phyloP scores from a whole-genome alignment of 2,113 vertebrate genomes.

The Corythornis cristatus region DNA sequence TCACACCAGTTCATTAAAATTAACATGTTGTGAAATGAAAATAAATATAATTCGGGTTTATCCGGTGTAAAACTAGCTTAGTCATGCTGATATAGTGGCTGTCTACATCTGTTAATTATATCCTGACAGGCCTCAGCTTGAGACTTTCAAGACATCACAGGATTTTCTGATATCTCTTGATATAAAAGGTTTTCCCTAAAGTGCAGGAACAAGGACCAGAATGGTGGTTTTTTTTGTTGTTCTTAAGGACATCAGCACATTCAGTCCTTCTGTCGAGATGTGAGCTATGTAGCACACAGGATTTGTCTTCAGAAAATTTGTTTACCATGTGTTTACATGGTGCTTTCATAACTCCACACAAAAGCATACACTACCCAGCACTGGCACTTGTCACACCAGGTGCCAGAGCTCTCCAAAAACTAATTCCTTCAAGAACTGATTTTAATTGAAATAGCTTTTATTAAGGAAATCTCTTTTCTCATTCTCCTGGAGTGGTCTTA shows the following conservation, averaged over 20 bases:
- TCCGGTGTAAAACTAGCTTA: slow-evolving; percentile 51
- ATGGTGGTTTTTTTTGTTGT: not conserved
- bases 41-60: slow-evolving; percentile 24
- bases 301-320: not conserved
- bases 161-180: not conserved
- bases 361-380: rapidly evolving
- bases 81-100: slow-evolving; percentile 37
- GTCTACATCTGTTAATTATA: slow-evolving; percentile 50
- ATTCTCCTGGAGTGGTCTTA: not conserved
- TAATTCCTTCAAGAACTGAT: not conserved
- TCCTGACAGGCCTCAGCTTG: slow-evolving; percentile 40
- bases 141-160: not conserved
- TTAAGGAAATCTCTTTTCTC: not conserved
- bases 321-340: not conserved
- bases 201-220: not conserved
- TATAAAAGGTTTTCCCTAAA: not conserved
- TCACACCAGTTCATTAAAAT: slow-evolving; percentile 44
- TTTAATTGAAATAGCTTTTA: not conserved
- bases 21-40: slow-evolving; percentile 42
- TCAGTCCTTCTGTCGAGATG: not conserved
- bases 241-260: not conserved
- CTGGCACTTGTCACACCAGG: not conserved
- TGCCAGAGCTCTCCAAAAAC: not conserved
- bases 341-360: not conserved
- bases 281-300: not conserved